A percentile compares a stretch with the other conserved stretches of the same genome.
These are phyloP conservation scores for Onychomys torridus DNA, from an alignment of 2,797 vertebrate species.

Conservation along the genomic window DNA sequence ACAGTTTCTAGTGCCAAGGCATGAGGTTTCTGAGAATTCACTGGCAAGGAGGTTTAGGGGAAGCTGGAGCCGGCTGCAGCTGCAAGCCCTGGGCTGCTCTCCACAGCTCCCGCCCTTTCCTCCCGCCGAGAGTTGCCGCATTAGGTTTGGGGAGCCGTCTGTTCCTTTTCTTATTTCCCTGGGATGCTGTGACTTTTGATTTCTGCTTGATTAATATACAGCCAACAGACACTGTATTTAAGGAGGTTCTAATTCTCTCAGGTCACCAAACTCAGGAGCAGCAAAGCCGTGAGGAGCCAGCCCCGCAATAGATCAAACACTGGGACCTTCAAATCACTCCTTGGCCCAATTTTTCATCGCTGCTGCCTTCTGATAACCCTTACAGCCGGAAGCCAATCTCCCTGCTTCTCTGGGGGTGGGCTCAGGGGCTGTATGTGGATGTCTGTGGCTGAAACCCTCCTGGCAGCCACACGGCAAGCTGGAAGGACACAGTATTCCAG, in stretches of 20 bases:
- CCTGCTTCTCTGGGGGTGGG: slow-evolving; percentile 15
- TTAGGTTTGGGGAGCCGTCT: slow-evolving; percentile 29
- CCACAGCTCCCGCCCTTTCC: neutral
- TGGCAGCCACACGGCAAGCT: neutral
- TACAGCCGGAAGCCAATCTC: slow-evolving; percentile 62
- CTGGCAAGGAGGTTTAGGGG: slow-evolving; percentile 68
- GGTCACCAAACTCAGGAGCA: slow-evolving; percentile 77
- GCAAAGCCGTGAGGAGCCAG: slow-evolving; percentile 76
- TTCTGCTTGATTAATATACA: slow-evolving; percentile 80
- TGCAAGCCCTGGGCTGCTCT: slow-evolving; percentile 53
- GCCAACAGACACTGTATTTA: slow-evolving; percentile 77
- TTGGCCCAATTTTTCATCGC: slow-evolving; percentile 81
- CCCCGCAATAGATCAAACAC: slow-evolving; percentile 79
- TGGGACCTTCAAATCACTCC: slow-evolving; percentile 77
- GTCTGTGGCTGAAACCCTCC: neutral
- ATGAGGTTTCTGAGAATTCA: slow-evolving; percentile 77
- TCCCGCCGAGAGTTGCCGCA: slow-evolving; percentile 50
- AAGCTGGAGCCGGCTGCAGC: slow-evolving; percentile 50
- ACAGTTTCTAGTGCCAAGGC: slow-evolving; percentile 57
- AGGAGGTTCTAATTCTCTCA: slow-evolving; percentile 79
- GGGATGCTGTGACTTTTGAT: slow-evolving; percentile 75
- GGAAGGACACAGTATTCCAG: neutral
- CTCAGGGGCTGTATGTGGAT: neutral
- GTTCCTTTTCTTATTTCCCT: slow-evolving; percentile 61
- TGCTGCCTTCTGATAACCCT: slow-evolving; percentile 71